Percentiles rank a stretch among this genome's conserved stretches.
phyloP scores from a whole-genome alignment of 2,888 invertebrate genomes.

The Lymantria dispar region DNA sequence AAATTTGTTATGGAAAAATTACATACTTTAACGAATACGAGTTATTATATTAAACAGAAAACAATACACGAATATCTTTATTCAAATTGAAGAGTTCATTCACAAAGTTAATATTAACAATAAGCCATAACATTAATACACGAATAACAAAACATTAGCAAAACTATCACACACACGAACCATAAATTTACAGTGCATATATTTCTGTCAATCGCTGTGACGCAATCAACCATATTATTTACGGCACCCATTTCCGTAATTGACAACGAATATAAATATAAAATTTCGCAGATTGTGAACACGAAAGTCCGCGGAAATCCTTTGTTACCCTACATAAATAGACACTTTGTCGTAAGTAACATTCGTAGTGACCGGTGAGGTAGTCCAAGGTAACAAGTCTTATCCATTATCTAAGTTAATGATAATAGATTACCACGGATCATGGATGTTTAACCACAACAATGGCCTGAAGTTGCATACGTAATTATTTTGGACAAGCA shows the following conservation, averaged over 20 bases:
- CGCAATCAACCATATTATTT: slow-evolving; percentile 43
- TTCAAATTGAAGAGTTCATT: slow-evolving; percentile 6
- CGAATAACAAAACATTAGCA: slow-evolving; percentile 34
- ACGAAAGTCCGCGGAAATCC: slow-evolving; percentile 27
- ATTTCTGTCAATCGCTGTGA: slow-evolving; percentile 37
- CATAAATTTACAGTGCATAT: slow-evolving; percentile 35
- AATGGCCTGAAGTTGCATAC: slow-evolving; percentile 43
- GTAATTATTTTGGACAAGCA: slow-evolving; percentile 54
- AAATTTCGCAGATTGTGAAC: slow-evolving; percentile 6
- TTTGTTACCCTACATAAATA: slow-evolving; percentile 38
- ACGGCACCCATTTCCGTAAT: slow-evolving; percentile 47
- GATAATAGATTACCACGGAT: slow-evolving; percentile 64
- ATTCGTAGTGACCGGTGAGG: slow-evolving; percentile 40
- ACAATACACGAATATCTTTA: background rate
- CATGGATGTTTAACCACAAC: slow-evolving; percentile 58
- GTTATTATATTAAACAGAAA: background rate
- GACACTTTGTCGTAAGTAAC: slow-evolving; percentile 29
- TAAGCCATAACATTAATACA: slow-evolving; percentile 26
- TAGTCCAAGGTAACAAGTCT: slow-evolving; percentile 57
- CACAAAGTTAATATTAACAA: slow-evolving; percentile 25
- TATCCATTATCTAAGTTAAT: slow-evolving; percentile 55
- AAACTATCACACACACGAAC: slow-evolving; percentile 44
- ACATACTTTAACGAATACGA: background rate
- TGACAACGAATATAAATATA: slow-evolving; percentile 22
- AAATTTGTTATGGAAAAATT: background rate